phyloP scores from a whole-genome alignment of 2,888 invertebrate genomes.

The Tyria jacobaeae region DNA sequence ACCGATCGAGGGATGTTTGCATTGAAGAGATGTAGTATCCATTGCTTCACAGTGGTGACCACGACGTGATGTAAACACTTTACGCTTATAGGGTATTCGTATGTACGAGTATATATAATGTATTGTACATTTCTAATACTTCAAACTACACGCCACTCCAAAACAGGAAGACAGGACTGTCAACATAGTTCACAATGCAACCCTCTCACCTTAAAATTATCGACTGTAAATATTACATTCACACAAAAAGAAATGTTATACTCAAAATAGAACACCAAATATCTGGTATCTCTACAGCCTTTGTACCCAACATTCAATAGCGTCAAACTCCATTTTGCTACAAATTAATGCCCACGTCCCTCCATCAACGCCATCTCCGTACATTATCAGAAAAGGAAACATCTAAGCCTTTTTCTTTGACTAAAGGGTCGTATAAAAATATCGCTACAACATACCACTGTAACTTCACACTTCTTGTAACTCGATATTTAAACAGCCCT shows the following conservation, averaged over 20 bases:
- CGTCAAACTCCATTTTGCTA: slow-evolving; percentile 36
- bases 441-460: slow-evolving; percentile 39
- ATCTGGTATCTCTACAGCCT: slow-evolving; percentile 5
- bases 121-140: too few relatives aligned
- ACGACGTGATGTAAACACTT: background rate
- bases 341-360: slow-evolving; percentile 44
- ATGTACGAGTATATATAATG: too few relatives aligned
- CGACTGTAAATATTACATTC: background rate
- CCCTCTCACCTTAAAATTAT: too few relatives aligned
- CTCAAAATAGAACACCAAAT: slow-evolving; percentile 6
- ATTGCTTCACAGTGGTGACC: background rate
- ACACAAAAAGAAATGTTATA: background rate
- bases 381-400: slow-evolving; percentile 55
- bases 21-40: background rate
- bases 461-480: slow-evolving; percentile 29
- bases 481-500: slow-evolving; percentile 4
- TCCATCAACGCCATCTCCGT: slow-evolving; percentile 46
- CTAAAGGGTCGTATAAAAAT: slow-evolving; percentile 58
- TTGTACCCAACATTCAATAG: slow-evolving; percentile 28
- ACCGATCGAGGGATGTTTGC: background rate
- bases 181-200: too few relatives aligned
- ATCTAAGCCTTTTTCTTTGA: slow-evolving; percentile 61
- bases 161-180: too few relatives aligned
- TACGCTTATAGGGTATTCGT: too few relatives aligned
- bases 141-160: too few relatives aligned